Conservation (phyloP, 2,797 vertebrate species). For the Diplodus puntazzo region DNA sequence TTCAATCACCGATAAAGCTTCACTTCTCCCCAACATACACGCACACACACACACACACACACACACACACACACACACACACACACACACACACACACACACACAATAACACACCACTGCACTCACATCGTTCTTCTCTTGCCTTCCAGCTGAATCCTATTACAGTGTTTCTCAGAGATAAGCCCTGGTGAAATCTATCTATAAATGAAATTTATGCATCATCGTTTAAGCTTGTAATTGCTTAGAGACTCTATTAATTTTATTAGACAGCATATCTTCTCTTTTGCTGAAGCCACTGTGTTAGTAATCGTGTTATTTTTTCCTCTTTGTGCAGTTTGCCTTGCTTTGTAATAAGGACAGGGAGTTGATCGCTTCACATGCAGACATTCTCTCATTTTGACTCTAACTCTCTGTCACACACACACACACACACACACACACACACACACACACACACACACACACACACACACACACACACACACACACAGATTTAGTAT, state of each 20-base stretch:
- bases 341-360: slow-evolving; percentile 51
- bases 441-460: slow-evolving; percentile 6
- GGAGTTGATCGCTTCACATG: slow-evolving; percentile 34
- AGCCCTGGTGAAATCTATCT: slow-evolving; percentile 72
- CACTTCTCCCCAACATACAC: background rate
- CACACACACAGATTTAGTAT: slow-evolving; percentile 17
- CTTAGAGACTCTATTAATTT: slow-evolving; percentile 62
- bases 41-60: slow-evolving; percentile 8
- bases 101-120: background rate
- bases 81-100: slow-evolving; percentile 5
- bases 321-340: slow-evolving; percentile 40
- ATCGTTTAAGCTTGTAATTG: slow-evolving; percentile 75
- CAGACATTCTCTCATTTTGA: slow-evolving; percentile 1
- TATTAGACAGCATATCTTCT: slow-evolving; percentile 48
- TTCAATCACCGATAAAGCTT: slow-evolving; percentile 42
- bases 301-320: slow-evolving; percentile 18
- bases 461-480: slow-evolving; percentile 13
- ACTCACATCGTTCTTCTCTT: slow-evolving; percentile 21
- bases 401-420: background rate
- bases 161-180: slow-evolving; percentile 69
- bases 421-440: background rate
- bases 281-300: slow-evolving; percentile 8
- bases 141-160: slow-evolving; percentile 63
- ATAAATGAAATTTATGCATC: slow-evolving; percentile 75
- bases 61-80: slow-evolving; percentile 5